Evolutionary conservation across 1,140 invertebrate genomes (phyloP).

Genomic region (Dendrolimus punctatus): DNA sequence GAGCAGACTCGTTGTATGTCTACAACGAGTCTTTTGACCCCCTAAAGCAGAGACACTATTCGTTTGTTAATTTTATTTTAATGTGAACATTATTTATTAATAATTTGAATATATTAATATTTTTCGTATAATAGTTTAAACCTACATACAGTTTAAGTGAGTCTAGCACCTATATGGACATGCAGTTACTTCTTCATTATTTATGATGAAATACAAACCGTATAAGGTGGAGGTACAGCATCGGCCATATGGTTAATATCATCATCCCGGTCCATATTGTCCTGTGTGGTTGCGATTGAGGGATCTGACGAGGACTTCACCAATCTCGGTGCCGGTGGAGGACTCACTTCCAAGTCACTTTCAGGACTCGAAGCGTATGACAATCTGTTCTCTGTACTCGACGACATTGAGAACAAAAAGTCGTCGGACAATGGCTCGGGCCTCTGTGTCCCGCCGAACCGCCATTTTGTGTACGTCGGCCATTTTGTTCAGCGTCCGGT

Average conservation of each 20-base stretch:
- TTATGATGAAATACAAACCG: constrained; percentile 70
- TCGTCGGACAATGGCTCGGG: constrained; percentile 92
- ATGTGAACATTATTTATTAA: too few relatives aligned
- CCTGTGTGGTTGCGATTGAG: constrained; percentile 76
- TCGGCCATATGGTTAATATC: constrained; percentile 71
- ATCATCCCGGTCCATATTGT: constrained; percentile 75
- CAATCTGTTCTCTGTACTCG: constrained; percentile 80
- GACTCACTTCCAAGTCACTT: constrained; percentile 92
- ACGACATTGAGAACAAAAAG: constrained; percentile 98
- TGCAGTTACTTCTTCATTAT: too few relatives aligned
- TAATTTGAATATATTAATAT: too few relatives aligned
- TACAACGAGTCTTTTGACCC: too few relatives aligned
- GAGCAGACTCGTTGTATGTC: too few relatives aligned
- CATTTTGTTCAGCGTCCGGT: constrained; percentile 41
- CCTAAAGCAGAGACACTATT: too few relatives aligned
- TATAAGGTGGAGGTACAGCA: constrained; percentile 82
- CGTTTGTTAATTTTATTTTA: too few relatives aligned
- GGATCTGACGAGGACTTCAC: constrained; percentile 93
- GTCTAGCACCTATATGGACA: too few relatives aligned
- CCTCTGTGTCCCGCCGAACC: constrained; percentile 46
- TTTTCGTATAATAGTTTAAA: too few relatives aligned
- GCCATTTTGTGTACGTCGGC: constrained; percentile 30
- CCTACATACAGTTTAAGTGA: too few relatives aligned
- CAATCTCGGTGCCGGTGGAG: constrained; percentile 79
- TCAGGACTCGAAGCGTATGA: constrained; percentile 97